Evolutionary conservation across 2,797 vertebrate species (phyloP), one percentile per base, ranked within the genome.

Genomic region (Moxostoma hubbsi): DNA sequence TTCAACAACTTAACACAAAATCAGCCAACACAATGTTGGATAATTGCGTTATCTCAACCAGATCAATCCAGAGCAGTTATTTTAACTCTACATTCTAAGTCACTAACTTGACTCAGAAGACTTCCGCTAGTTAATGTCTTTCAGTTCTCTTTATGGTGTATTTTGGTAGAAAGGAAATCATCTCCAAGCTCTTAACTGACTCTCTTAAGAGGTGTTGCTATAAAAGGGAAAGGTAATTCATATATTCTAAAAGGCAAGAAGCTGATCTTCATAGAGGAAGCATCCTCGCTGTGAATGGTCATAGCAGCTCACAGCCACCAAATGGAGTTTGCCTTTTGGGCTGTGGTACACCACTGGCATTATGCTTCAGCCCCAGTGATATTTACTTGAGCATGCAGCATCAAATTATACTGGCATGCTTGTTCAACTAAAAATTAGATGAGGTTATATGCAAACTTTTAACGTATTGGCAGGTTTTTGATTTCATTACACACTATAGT

Each of bases 261-360:
- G 68, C 53, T 65, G 15, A 9, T 61, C n/a, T 77, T 51, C 24
- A 45, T 69, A 24, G 15, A 65, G 43, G n/a, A 63, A 73, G 12
- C 16, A 16, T 11, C 10, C 8, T 59, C 5, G 46, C 43, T 64
- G 62, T 6, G 67, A 36, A 36, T 36, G 36, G 36, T 36, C 36
- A 36, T 36, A 61, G 65, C 47, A 64, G 61, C 61, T 43, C 1
- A 11, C 24, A 67, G 55, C 61, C 65, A 45, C n/a, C 16, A 55
- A 77, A 18, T 16, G 10, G 55, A 53, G 58, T 55, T 47, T 6
- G 12, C 68, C 24, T 70, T 70, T 62, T 55, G 58, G 59, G 59
- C 57, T 77, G 75, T 51, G 75, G 75, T 70, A 46, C 76, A 71
- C 67, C 76, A 78, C 76, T 78, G 76, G 58, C 16, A 55, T 71